Evolutionary conservation across 2,888 invertebrate species (phyloP).

Genomic region (Chloromyia formosa): DNA sequence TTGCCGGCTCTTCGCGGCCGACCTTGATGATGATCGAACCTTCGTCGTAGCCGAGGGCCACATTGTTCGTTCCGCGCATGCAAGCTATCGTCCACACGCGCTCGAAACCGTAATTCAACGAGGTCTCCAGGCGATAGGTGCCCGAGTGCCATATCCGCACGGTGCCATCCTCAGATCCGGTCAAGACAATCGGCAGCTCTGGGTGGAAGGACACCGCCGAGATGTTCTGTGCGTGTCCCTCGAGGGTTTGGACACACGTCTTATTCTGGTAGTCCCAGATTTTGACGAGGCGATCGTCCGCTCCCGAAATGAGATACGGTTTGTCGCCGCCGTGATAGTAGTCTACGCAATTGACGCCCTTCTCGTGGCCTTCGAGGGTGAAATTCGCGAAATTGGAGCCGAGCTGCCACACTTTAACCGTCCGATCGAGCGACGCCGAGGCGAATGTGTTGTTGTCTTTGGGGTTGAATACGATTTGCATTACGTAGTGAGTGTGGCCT

Average conservation of each 20-base stretch:
- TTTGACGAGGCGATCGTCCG: constrained; percentile 96
- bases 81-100: constrained; percentile 97
- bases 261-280: constrained; percentile 99
- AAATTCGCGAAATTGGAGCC: constrained; percentile 98
- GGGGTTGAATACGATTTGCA: constrained; percentile 99
- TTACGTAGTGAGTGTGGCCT: constrained; percentile 98
- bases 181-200: constrained; percentile 94
- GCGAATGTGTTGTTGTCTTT: constrained; percentile 99
- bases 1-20: constrained; percentile 98
- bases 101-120: constrained; percentile 97
- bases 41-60: constrained; percentile 82
- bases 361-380: constrained; percentile 97
- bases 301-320: constrained; percentile 98
- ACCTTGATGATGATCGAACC: constrained; percentile 64
- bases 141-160: constrained; percentile 99
- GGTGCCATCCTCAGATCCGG: constrained; percentile 98
- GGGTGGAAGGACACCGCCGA: constrained; percentile 97
- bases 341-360: constrained; percentile 99
- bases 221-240: constrained; percentile 97
- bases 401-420: constrained; percentile 98
- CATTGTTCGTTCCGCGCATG: constrained; percentile 93
- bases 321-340: constrained; percentile 99
- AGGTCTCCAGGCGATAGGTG: constrained; percentile 95
- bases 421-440: constrained; percentile 97
- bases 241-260: constrained; percentile 97